phyloP scores from a whole-genome alignment of 2,797 vertebrate genomes.

The Sebastes ruberrimus region DNA sequence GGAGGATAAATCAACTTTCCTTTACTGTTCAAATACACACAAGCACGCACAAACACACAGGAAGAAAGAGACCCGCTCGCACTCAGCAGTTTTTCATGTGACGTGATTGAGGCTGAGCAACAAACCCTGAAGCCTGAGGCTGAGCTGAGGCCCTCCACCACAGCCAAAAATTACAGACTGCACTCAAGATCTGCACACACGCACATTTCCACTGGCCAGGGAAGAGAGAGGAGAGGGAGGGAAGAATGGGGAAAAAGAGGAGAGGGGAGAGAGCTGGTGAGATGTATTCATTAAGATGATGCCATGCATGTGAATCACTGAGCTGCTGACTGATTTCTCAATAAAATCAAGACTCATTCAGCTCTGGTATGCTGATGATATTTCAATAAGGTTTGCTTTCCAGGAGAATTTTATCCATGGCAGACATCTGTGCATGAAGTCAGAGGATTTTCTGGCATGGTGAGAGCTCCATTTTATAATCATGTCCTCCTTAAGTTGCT shows the following conservation, averaged over 20 bases:
- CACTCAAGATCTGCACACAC: conserved; percentile 77
- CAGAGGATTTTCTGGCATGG: neutral
- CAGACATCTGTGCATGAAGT: conserved; percentile 7
- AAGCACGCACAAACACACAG: conserved; percentile 35
- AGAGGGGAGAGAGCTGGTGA: conserved; percentile 1
- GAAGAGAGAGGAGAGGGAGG: conserved; percentile 36
- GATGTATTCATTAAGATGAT: conserved; percentile 56
- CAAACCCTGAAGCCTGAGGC: conserved; percentile 76
- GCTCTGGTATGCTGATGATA: conserved; percentile 5
- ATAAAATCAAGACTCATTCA: conserved; percentile 21
- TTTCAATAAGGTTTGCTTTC: neutral
- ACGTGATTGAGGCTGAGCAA: conserved; percentile 80
- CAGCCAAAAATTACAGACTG: conserved; percentile 84
- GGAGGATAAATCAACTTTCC: conserved; percentile 53
- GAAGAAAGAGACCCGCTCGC: conserved; percentile 58
- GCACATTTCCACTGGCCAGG: conserved; percentile 80
- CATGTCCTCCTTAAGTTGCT: neutral
- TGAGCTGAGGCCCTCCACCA: conserved; percentile 77
- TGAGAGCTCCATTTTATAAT: conserved; percentile 6
- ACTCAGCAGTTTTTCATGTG: conserved; percentile 83
- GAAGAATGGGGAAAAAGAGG: conserved; percentile 7
- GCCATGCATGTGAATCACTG: conserved; percentile 54
- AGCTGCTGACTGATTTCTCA: conserved; percentile 38
- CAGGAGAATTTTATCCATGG: neutral
- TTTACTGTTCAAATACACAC: conserved; percentile 34